Percentiles rank a stretch among this genome's conserved stretches.
phyloP scores from a whole-genome alignment of 2,888 invertebrate species.

The Anthophora plumipes region DNA sequence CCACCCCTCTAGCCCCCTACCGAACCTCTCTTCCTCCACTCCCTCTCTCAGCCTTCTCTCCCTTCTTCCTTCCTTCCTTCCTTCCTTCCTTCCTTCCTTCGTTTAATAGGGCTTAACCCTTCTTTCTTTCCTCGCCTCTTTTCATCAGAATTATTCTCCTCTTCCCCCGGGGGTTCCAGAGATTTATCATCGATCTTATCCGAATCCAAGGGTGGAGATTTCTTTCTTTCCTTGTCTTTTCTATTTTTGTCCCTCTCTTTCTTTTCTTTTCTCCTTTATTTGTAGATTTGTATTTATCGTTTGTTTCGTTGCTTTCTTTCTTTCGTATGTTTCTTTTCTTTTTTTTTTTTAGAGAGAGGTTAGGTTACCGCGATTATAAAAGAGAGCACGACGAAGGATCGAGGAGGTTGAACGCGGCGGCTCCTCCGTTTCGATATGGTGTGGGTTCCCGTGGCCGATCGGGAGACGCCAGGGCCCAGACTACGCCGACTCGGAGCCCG shows the following conservation, averaged over 20 bases:
- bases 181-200: no score
- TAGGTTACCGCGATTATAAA: neutral
- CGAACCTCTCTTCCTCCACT: slow-evolving; percentile 1
- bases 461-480: slow-evolving; percentile 80
- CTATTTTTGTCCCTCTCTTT: neutral
- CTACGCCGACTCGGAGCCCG: slow-evolving; percentile 81
- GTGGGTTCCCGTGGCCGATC: slow-evolving; percentile 73
- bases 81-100: no score
- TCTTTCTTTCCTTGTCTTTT: neutral
- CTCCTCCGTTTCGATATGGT: slow-evolving; percentile 57
- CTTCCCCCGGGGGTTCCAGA: no score
- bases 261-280: neutral
- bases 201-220: no score
- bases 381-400: neutral
- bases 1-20: neutral
- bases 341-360: neutral
- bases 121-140: no score
- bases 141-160: no score
- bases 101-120: no score
- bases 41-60: slow-evolving; percentile 7
- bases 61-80: neutral
- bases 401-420: slow-evolving; percentile 37
- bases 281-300: no score
- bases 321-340: neutral
- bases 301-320: neutral